Base-by-base conservation (phyloP, 2,113 vertebrate genomes). In the Mustela nigripes region DNA sequence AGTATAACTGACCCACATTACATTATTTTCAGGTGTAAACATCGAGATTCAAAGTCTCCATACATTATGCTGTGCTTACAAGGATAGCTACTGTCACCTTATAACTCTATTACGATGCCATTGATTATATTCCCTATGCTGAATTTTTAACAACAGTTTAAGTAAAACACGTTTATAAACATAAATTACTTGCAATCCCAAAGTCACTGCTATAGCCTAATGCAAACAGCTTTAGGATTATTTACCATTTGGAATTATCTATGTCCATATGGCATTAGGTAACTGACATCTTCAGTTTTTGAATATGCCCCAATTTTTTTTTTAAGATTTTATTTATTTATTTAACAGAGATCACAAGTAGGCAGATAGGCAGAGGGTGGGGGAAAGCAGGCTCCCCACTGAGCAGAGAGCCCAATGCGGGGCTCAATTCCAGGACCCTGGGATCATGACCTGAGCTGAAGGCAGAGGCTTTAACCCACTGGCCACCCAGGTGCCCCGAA, bases 111-210 rank as follows among this genome's bases (percentile, higher is more conserved):
- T 16, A 45, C 42, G 28, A 15, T 78, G 28, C 45, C 73, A 76
- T 9, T 48, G 74, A 48, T 26, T 28, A 48, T 78, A 78, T 48
- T 48, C 26, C 42, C 42, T 5, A 28, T 48, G 74, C 14, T 78
- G 42, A 76, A 76, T 28, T 74, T 96, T 83, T n/a, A 96, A 56
- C 36, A 87, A 50, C 4, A 36, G 22, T 56, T 79, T 94, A 94
- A 93, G 48, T 15, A 92, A 89, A 83, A 69, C 16, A 15, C 7
- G 93, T 56, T 91, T 89, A 81, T n/a, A 94, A 96, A 94, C 16
- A 24, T 45, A 65, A 88, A 76, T 78, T 42, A 65, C 90, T n/a
- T 76, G 42, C 39, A 93, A 36, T 42, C n/a, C 33, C 36, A 69
- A 79, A 91, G 31, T 89, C 39, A 92, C 0, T 73, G 10, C 14